A percentile compares a stretch with the other conserved stretches of the same genome.
phyloP scores from a whole-genome alignment of 2,113 vertebrate genomes.

The Falco punctatus region DNA sequence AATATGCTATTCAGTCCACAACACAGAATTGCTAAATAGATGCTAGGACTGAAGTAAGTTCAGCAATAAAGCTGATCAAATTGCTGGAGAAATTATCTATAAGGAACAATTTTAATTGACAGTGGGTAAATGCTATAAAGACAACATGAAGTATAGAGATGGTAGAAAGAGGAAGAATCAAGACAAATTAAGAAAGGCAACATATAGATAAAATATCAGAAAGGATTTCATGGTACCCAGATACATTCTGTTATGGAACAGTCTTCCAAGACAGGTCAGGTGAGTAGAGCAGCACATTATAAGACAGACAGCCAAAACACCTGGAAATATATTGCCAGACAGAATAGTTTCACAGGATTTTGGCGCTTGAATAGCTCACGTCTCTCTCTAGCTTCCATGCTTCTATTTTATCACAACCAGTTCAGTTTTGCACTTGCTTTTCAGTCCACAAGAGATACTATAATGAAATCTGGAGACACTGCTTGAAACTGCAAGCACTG shows the following conservation, averaged over 20 bases:
- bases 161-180: not conserved
- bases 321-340: not conserved
- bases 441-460: not conserved
- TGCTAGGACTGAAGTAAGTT: not conserved
- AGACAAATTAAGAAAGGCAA: not conserved
- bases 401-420: not conserved
- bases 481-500: not conserved
- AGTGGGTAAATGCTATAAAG: not conserved
- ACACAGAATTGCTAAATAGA: not conserved
- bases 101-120: not conserved
- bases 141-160: not conserved
- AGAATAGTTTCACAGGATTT: not conserved
- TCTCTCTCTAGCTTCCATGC: not conserved
- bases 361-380: not conserved
- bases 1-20: not conserved
- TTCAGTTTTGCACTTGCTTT: not conserved
- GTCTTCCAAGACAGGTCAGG: not conserved
- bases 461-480: constrained; percentile 5
- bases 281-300: not conserved
- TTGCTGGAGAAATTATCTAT: not conserved
- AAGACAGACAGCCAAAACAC: not conserved
- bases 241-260: not conserved
- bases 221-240: not conserved
- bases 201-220: not conserved
- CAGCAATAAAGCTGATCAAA: not conserved